phyloP scores from a whole-genome alignment of 2,797 vertebrate genomes.

The Ctenopoma kingsleyae region DNA sequence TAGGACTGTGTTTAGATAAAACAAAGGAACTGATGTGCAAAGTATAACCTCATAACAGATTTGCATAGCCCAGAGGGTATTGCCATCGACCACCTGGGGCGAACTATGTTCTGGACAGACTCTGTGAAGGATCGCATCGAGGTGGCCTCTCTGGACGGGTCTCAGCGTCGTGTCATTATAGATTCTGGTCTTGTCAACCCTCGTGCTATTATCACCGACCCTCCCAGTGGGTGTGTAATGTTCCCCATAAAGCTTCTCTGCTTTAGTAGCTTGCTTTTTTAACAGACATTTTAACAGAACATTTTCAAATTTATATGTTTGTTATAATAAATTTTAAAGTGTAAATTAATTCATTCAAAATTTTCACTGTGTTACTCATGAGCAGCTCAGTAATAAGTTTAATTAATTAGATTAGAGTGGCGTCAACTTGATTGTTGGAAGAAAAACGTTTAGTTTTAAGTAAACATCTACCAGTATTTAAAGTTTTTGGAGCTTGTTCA shows the following conservation, averaged over 20 bases:
- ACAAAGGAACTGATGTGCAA: neutral
- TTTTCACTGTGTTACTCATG: neutral
- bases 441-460: neutral
- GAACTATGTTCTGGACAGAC: slow-evolving; percentile 95
- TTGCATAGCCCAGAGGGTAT: slow-evolving; percentile 94
- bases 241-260: neutral
- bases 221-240: slow-evolving; percentile 86
- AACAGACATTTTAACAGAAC: neutral
- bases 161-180: slow-evolving; percentile 90
- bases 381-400: neutral
- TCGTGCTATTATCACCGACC: slow-evolving; percentile 89
- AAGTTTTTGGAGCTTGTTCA: neutral
- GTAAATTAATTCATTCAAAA: neutral
- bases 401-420: neutral
- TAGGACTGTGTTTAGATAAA: neutral
- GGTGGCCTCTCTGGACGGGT: slow-evolving; percentile 91
- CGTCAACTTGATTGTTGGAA: neutral
- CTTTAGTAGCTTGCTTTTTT: slow-evolving; percentile 3
- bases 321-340: neutral
- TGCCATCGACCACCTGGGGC: slow-evolving; percentile 90
- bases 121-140: slow-evolving; percentile 91
- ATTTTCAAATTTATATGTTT: neutral
- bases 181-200: slow-evolving; percentile 91
- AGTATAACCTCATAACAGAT: slow-evolving; percentile 74
- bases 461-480: neutral